These are phyloP conservation scores for Sinhomidia bicolor DNA, from an alignment of 2,888 invertebrate genomes.

Conservation along the genomic window DNA sequence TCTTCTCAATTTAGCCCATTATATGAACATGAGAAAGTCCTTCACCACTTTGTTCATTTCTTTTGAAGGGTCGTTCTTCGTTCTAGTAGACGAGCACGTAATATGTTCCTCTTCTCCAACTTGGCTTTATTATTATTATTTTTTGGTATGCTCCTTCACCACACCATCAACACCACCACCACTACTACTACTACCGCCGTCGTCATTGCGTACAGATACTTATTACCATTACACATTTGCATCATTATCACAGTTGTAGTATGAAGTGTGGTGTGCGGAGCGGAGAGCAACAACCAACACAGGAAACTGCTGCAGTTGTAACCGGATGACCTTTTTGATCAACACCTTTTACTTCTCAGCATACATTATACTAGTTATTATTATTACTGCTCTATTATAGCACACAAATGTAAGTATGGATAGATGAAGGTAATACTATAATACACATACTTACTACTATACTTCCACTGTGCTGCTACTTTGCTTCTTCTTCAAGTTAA, in stretches of 20 bases:
- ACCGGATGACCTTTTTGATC: constrained; percentile 73
- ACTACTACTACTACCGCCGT: not conserved
- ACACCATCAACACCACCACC: constrained; percentile 4
- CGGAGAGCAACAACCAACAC: constrained; percentile 56
- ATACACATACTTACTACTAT: not conserved
- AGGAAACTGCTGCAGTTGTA: constrained; percentile 70
- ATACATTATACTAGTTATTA: constrained; percentile 57
- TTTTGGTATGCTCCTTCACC: constrained; percentile 4
- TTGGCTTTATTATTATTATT: no score
- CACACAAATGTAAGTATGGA: not conserved
- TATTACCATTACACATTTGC: no score
- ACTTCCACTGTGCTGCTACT: not conserved
- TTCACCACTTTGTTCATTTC: constrained; percentile 59
- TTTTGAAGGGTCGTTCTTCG: constrained; percentile 62
- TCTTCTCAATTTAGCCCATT: constrained; percentile 23
- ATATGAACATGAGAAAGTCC: constrained; percentile 65
- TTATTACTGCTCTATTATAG: constrained; percentile 33
- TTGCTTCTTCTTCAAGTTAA: constrained; percentile 1
- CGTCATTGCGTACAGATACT: constrained; percentile 9
- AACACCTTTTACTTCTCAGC: constrained; percentile 70
- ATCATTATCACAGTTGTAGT: constrained; percentile 34
- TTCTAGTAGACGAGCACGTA: constrained; percentile 57
- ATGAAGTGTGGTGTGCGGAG: not conserved
- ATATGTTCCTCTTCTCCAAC: constrained; percentile 2
- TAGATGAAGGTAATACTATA: not conserved